Base-by-base conservation (phyloP, 92 coral and sea anemone genomes). In the Heteractis magnifica region DNA sequence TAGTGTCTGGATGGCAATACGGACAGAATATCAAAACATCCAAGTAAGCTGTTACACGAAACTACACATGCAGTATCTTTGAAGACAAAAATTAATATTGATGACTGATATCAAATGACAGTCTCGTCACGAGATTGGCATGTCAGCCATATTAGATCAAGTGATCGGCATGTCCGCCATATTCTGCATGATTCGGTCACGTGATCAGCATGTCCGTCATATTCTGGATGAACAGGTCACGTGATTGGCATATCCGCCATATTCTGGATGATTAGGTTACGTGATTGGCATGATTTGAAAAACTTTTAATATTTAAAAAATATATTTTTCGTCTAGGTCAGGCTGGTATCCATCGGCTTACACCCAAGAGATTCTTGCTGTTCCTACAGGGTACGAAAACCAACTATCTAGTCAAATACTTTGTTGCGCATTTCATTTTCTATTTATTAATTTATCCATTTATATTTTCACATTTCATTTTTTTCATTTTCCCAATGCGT, bases 1-100 rank as follows among this genome's bases (percentile, higher is more conserved):
- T 94, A 0, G 98, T 94, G 52, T 90, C 99, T 12, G 99, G 99
- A 60, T 96, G 99, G 99, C 99, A 96, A 59, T 96, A 96, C 85
- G 99, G 99, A 11, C 92, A 96, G 70, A 96, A 94, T 87, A 15
- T 92, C 18, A 91, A 86, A 65, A 90, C 99, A 4, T 84, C 82
- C 76, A 94, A 87, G 99, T 96, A 65, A 83, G 92, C 11, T n/a
- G 48, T 21, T 14, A 51, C 26, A 1, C 21, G 11, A 49, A 5
- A 53, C 9, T 53, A 8, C 58, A 53, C 58, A 53, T 53, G 9
- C 9, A 8, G 58, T 53, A 8, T 53, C 58, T 53, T 8, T 53
- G 58, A 53, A 53, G 44, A 34, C 44, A 34, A 34, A 34, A 34
- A 34, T 34, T 34, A 34, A 34, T 34, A 34, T 34, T 34, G 44